Base-by-base conservation (phyloP, 2,888 invertebrate genomes). In the Mythimna loreyi region DNA sequence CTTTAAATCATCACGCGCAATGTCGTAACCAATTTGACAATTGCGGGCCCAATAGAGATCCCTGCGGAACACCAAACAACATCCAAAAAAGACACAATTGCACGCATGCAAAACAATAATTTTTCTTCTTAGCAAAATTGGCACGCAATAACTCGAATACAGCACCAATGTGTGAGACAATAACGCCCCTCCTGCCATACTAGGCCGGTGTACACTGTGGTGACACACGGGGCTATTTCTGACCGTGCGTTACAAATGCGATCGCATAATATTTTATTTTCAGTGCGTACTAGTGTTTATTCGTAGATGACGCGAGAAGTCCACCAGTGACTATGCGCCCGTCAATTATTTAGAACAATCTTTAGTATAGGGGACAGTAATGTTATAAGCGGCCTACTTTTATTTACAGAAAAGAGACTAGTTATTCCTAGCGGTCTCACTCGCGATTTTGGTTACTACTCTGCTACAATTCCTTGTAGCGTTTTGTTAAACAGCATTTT, bases 201-300 rank as follows among this genome's bases (percentile, higher is more conserved):
- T 86, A 87, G 83, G 86, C 75, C 83, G 82, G 76, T 74, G 80
- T 80, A 83, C 83, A 85, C 84, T 85, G 80, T 84, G 83, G 89
- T 93, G 93, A 94, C 93, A 94, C 92, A 92, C 84, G 69, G 67
- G 71, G 87, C 87, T 94, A 94, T 94, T 94, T 93, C 85, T 76
- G 91, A 87, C 87, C 78, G 86, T 90, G 90, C 91, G 92, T 92
- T 92, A 92, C 91, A 86, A 91, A 93, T 92, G 91, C 90, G 92
- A 94, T 94, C 93, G 91, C 91, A 92, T 91, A 91, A 90, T 93
- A 93, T 94, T 94, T 94, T 94, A 95, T 94, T 95, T 94, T 92
- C 92, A 92, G 91, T 93, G 89, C 90, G 92, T 93, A 93, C 91
- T 92, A 91, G 87, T 88, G 92, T 93, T 93, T 94, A 93, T 94